Percentiles rank a stretch among this genome's conserved stretches.
Evolutionary conservation across 2,113 vertebrate genomes (phyloP).

Genomic region (Illadopsis cleaveri): DNA sequence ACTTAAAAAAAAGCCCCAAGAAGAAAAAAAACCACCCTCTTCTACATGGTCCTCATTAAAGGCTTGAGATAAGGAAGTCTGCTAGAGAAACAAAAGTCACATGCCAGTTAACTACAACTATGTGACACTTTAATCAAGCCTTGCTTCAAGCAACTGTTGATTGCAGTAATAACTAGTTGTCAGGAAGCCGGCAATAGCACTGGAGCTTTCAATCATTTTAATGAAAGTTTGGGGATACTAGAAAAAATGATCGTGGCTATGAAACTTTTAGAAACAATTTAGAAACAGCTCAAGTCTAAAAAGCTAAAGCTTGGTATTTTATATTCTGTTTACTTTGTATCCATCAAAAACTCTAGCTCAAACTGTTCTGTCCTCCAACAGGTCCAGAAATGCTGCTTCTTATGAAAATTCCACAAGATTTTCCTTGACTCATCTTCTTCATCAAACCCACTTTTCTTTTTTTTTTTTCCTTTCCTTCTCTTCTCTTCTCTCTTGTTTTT

Average conservation of each 20-base stretch:
- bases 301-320: not conserved
- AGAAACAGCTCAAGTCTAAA: not conserved
- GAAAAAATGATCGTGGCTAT: not conserved
- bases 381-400: not conserved
- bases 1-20: not conserved
- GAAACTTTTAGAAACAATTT: not conserved
- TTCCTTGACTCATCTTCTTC: not conserved
- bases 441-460: not conserved
- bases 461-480: no score
- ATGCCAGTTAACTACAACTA: not conserved
- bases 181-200: not conserved
- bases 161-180: not conserved
- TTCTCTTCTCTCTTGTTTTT: not conserved
- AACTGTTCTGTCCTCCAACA: not conserved
- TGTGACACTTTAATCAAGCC: not conserved
- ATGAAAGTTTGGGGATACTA: not conserved
- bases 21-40: accelerated
- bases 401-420: not conserved
- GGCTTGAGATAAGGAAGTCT: not conserved
- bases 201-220: not conserved
- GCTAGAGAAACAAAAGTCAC: conserved; percentile 16
- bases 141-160: not conserved
- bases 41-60: not conserved
- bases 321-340: not conserved
- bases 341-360: not conserved